Base-by-base conservation (phyloP, 1,140 invertebrate species). In the Ridgeia piscesae region DNA sequence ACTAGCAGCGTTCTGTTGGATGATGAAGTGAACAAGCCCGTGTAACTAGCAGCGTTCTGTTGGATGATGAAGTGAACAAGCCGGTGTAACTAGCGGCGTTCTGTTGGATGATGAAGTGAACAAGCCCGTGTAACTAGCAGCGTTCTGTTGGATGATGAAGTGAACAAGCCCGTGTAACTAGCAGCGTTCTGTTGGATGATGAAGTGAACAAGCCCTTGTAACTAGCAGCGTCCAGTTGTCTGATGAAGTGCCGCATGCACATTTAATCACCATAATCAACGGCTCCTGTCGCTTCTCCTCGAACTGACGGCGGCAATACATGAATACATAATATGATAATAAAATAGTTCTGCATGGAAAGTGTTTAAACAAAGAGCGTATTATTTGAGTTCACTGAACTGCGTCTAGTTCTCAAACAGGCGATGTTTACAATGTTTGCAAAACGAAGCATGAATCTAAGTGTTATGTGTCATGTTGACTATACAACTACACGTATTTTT, bases 251-350 rank as follows among this genome's bases (percentile, higher is more conserved):
- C 8, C 48, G 0, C 11, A 77, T 77, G 58, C 58, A 77, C 58
- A 77, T 77, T 77, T 77, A 77, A 77, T 77, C 58, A 21, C 58
- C 58, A 77, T 77, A 77, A 77, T 77, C 58, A 77, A 77, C 58
- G 58, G 58, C 58, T 77, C 27, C 2, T 17, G 58, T 77, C 58
- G 17, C 27, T 2, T 2, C 58, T 14, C 2, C 17, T 77, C 0
- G 14, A 77, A 31, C 27, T 77, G 58, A 77, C 27, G 58, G 58
- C 58, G 11, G 58, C 11, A 77, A 77, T 21, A 77, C 58, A 77
- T 2, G 58, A 77, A 77, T 77, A 77, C 58, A 31, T 77, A 77
- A 77, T 77, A 77, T 21, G 58, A 77, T 77, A 77, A 77, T 77
- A 77, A 77, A 77, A 77, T 77, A 21, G 58, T 77, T 77, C 58